Evolutionary conservation across 2,888 invertebrate species (phyloP), one percentile per base, ranked within the genome.

Genomic region (Diabrotica balteata): DNA sequence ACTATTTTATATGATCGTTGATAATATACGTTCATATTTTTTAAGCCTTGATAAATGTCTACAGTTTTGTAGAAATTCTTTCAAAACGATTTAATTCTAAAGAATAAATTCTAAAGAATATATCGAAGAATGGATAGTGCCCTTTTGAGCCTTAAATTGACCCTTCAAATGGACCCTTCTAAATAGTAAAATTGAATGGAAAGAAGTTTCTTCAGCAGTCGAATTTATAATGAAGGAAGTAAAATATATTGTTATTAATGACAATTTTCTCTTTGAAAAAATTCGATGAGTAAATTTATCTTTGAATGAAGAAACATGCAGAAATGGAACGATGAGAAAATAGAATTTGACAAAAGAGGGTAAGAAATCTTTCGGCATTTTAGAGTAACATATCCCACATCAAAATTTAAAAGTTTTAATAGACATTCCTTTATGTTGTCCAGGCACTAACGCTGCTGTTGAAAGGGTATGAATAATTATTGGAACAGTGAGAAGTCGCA

Each of bases 21-120:
- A 17, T 17, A 1, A 1, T 1, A 17, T 17, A 17, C 17, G 49
- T 47, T 59, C 59, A 59, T 59, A 77, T 73, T 75, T 78, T 73
- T 71, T 76, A 71, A 74, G 73, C 58, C 55, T 75, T 47, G 75
- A 75, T 60, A 77, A 76, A 73, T 75, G 73, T 73, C 76, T 57
- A 73, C 63, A 73, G 71, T 77, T 67, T 66, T 78, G 65, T 69
- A 74, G 58, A 63, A 63, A 55, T 76, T 78, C 69, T 78, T 79
- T 68, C 64, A 75, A 66, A 68, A 75, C 66, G 72, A 73, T 54
- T 59, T 69, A 66, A 32, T 57, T 60, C 55, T 63, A 63, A 69
- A 66, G 46, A 71, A 66, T 63, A 69, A 71, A 17, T 66, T 67
- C 1, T n/a, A 10, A 50, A 10, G 11, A 50, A 50, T 4, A 50